Percentiles rank a stretch among this genome's conserved stretches.
These are phyloP conservation scores for Coranthus polyacanthus DNA, from an alignment of 2,797 vertebrate species.

Conservation along the genomic window DNA sequence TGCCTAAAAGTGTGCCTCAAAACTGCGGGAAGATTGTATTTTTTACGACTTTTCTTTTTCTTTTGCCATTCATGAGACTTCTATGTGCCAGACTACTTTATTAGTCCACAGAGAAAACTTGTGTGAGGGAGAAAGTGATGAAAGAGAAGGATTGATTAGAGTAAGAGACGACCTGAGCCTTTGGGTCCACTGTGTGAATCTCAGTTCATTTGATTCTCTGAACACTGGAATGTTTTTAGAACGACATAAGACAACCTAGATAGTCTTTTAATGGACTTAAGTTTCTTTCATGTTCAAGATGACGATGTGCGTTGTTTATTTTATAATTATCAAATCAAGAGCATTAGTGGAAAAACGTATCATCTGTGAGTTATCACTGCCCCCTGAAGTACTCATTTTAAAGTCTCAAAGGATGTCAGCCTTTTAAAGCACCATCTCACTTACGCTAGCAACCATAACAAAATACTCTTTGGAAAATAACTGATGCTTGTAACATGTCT, in stretches of 20 bases:
- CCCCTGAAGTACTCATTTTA: slow-evolving; percentile 25
- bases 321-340: slow-evolving; percentile 39
- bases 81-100: slow-evolving; percentile 80
- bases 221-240: slow-evolving; percentile 81
- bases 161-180: slow-evolving; percentile 39
- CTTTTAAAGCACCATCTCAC: slow-evolving; percentile 33
- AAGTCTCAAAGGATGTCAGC: slow-evolving; percentile 21
- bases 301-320: slow-evolving; percentile 34
- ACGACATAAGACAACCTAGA: slow-evolving; percentile 36
- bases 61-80: slow-evolving; percentile 62
- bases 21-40: slow-evolving; percentile 76
- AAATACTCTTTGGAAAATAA: slow-evolving; percentile 50
- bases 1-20: slow-evolving; percentile 75
- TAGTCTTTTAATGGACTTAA: slow-evolving; percentile 55
- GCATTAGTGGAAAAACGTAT: slow-evolving; percentile 42
- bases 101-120: slow-evolving; percentile 46
- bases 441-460: slow-evolving; percentile 17
- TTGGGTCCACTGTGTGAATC: slow-evolving; percentile 48
- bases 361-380: slow-evolving; percentile 26
- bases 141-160: slow-evolving; percentile 33
- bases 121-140: slow-evolving; percentile 33
- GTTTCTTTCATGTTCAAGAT: slow-evolving; percentile 43
- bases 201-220: slow-evolving; percentile 39
- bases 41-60: slow-evolving; percentile 42
- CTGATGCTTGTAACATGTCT: slow-evolving; percentile 62